Evolutionary conservation across 2,888 invertebrate species (phyloP).

Genomic region (Palloptera scutellata): DNA sequence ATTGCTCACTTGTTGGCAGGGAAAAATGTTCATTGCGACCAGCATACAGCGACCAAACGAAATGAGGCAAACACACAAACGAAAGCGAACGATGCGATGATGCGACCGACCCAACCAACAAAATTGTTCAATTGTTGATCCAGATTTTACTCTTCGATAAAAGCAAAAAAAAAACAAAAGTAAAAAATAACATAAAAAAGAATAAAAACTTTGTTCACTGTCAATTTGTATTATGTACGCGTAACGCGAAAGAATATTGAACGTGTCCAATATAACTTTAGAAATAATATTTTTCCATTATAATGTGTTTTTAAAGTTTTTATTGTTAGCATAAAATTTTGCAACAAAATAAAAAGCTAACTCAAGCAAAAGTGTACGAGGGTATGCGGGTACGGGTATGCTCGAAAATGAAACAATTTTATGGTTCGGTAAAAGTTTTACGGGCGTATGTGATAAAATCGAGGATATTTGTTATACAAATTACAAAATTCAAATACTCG

Average conservation of each 20-base stretch:
- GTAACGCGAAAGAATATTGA: slow-evolving; percentile 41
- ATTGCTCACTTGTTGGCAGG: slow-evolving; percentile 57
- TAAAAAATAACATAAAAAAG: slow-evolving; percentile 1
- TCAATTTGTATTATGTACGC: slow-evolving; percentile 29
- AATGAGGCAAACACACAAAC: not conserved
- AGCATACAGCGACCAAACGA: not conserved
- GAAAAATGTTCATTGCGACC: not conserved
- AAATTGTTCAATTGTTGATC: slow-evolving; percentile 16
- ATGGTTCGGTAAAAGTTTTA: no score
- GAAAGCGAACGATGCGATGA: not conserved
- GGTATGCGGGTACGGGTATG: not conserved
- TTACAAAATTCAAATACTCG: no score
- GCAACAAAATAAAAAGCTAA: not conserved
- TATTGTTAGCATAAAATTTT: slow-evolving; percentile 29
- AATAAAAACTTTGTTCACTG: slow-evolving; percentile 21
- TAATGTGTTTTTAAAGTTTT: slow-evolving; percentile 28
- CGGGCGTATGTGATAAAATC: no score
- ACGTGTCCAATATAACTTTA: slow-evolving; percentile 57
- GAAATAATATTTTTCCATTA: slow-evolving; percentile 22
- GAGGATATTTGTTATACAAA: no score
- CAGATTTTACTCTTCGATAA: slow-evolving; percentile 1
- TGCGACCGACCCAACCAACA: slow-evolving; percentile 7
- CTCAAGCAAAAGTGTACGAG: not conserved
- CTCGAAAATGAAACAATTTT: no score
- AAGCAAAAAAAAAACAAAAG: slow-evolving; percentile 14